Conservation (phyloP, 1,140 invertebrate genomes). For the Drosophila sechellia region DNA sequence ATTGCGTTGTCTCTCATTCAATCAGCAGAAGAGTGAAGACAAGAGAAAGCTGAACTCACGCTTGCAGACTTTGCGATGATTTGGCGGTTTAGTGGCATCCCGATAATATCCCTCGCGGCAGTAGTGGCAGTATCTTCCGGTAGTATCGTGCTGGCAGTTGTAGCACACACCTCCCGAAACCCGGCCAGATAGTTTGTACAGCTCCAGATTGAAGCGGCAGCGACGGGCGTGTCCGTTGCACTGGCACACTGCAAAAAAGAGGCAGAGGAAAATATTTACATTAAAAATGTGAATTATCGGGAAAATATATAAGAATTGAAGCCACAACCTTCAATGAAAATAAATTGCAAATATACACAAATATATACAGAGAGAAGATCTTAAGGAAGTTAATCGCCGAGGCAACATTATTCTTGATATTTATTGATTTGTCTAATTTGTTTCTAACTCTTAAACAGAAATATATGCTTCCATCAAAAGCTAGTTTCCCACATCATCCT, state of each 20-base stretch:
- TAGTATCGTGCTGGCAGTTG: conserved; percentile 96
- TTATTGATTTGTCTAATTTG: no score
- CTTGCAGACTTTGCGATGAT: conserved; percentile 96
- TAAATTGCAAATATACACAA: no score
- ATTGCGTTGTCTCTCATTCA: conserved; percentile 7
- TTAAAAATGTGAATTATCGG: no score
- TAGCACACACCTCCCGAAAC: conserved; percentile 96
- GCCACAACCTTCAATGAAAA: no score
- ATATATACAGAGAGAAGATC: not conserved
- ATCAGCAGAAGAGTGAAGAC: not conserved
- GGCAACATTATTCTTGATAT: no score
- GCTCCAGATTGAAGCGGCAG: conserved; percentile 97
- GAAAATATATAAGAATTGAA: no score
- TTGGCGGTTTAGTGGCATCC: conserved; percentile 93
- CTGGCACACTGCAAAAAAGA: conserved; percentile 92
- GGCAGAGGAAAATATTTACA: no score
- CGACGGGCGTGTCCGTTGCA: conserved; percentile 96
- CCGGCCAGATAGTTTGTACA: conserved; percentile 95
- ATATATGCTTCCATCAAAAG: no score
- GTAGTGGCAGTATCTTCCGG: conserved; percentile 96
- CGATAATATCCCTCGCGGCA: conserved; percentile 96
- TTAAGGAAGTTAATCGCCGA: no score
- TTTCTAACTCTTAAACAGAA: no score
- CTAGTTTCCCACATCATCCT: no score
- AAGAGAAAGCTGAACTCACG: conserved; percentile 87